These are phyloP conservation scores for Brenthis hecate DNA, from an alignment of 2,888 invertebrate species.

Conservation along the genomic window DNA sequence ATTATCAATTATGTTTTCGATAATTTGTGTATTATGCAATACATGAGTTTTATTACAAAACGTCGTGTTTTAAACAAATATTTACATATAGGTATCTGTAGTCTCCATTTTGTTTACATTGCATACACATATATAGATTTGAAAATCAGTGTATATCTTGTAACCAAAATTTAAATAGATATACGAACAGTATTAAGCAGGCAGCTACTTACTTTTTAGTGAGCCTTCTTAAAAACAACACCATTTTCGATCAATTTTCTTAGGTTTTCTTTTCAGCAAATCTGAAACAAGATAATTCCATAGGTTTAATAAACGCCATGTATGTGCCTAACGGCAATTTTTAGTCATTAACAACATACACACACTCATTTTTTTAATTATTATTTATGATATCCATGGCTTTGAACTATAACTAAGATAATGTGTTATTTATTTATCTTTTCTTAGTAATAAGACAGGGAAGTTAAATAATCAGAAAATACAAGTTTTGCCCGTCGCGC, in stretches of 20 bases:
- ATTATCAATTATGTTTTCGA: neutral
- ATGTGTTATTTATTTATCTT: no score
- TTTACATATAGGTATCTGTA: neutral
- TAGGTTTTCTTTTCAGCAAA: conserved; percentile 1
- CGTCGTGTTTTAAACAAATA: neutral
- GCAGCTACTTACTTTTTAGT: conserved; percentile 62
- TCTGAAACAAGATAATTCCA: conserved; percentile 29
- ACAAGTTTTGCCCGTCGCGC: no score
- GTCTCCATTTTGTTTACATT: neutral
- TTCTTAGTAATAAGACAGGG: no score
- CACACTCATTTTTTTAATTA: no score
- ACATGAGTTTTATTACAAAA: neutral
- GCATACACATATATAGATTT: no score
- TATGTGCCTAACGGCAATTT: neutral
- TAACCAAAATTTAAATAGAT: neutral
- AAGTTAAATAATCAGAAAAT: no score
- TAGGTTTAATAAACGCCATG: neutral
- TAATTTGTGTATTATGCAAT: conserved; percentile 2
- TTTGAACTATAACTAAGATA: no score
- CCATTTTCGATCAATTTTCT: conserved; percentile 52
- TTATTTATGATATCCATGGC: no score
- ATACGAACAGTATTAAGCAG: neutral
- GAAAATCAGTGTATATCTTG: neutral
- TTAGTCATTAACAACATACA: neutral
- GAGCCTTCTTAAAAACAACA: conserved; percentile 60